These are phyloP conservation scores for Zosterops borbonicus DNA, from an alignment of 2,113 vertebrate genomes.

Conservation along the genomic window DNA sequence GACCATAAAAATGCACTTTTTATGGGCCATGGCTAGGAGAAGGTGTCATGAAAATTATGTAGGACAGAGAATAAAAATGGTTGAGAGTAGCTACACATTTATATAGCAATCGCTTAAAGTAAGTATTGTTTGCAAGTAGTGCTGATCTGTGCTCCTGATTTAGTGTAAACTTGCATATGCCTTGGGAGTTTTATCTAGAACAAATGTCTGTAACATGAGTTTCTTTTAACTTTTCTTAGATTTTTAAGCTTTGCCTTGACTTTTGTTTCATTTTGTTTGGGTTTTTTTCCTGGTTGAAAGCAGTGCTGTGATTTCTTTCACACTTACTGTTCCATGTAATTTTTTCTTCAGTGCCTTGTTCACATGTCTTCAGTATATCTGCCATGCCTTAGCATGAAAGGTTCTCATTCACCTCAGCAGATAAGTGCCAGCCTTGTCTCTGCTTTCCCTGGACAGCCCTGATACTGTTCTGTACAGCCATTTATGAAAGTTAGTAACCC, in stretches of 20 bases:
- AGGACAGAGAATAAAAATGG: background rate
- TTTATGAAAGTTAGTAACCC: background rate
- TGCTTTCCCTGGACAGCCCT: background rate
- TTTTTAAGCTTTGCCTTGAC: background rate
- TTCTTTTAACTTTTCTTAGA: background rate
- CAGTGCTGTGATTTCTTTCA: background rate
- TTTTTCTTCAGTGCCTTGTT: background rate
- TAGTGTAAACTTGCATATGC: background rate
- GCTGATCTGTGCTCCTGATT: background rate
- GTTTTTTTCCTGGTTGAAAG: background rate
- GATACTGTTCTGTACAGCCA: background rate
- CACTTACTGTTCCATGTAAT: background rate
- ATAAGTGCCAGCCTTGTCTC: background rate
- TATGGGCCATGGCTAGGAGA: background rate
- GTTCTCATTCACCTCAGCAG: background rate
- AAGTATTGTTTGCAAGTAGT: background rate
- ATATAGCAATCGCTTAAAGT: background rate
- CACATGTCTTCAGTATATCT: background rate
- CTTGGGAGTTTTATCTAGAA: background rate
- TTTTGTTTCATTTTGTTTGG: background rate
- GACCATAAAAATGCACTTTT: background rate
- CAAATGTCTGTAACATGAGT: background rate
- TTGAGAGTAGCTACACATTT: background rate
- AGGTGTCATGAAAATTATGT: background rate
- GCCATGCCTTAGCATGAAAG: background rate